These are phyloP conservation scores for Phylloscopus whistleri DNA, from an alignment of 2,113 vertebrate genomes.

Conservation along the genomic window DNA sequence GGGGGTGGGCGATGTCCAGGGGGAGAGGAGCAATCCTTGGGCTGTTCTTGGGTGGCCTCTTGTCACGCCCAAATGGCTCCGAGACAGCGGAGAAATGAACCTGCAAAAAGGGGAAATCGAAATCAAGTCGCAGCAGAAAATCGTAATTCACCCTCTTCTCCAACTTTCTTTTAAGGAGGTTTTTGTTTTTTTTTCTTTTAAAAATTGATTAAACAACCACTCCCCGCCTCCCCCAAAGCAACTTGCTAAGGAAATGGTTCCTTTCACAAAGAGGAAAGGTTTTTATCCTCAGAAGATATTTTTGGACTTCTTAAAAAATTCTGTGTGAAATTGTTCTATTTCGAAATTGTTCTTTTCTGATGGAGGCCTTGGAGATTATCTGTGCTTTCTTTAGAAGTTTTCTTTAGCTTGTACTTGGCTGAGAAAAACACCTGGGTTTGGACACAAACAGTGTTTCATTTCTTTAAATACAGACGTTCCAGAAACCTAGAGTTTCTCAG, in stretches of 20 bases:
- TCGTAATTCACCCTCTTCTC: accelerated
- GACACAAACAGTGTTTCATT: not conserved
- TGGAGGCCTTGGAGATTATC: not conserved
- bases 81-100: accelerated
- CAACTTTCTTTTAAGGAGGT: not conserved
- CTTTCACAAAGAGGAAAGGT: not conserved
- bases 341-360: not conserved
- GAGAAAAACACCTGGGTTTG: not conserved
- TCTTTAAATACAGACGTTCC: not conserved
- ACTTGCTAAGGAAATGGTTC: not conserved
- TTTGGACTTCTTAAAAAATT: not conserved
- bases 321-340: not conserved
- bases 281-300: not conserved
- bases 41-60: accelerated
- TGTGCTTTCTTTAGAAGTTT: not conserved
- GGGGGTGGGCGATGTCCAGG: accelerated
- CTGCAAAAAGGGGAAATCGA: not conserved
- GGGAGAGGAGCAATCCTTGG: accelerated
- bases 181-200: not conserved
- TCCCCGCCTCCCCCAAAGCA: accelerated
- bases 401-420: not conserved
- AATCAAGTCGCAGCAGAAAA: not conserved
- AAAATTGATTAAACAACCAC: not conserved
- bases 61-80: too few species aligned
- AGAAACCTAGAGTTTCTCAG: not conserved